Percentiles rank a stretch among this genome's conserved stretches.
phyloP scores from a whole-genome alignment of 2,797 vertebrate genomes.

The Anniella stebbinsi region DNA sequence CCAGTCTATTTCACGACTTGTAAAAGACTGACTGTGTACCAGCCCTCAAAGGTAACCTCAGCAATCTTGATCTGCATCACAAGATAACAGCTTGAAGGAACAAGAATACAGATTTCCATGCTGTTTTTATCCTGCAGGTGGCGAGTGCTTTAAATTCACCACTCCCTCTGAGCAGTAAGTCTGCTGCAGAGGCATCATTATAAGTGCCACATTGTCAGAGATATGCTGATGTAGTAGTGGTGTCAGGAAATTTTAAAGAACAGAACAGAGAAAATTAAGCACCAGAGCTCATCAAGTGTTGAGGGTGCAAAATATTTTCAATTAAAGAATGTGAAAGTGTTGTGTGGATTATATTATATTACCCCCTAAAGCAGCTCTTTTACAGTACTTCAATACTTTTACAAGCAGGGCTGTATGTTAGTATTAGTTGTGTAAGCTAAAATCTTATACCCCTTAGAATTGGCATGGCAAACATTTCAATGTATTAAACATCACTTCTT shows the following conservation, averaged over 20 bases:
- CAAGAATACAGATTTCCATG: background rate
- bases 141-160: background rate
- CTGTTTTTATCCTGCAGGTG: background rate
- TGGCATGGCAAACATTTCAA: background rate
- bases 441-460: background rate
- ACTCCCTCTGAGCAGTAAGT: conserved; percentile 5
- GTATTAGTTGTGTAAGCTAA: background rate
- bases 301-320: background rate
- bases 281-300: background rate
- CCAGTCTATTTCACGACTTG: background rate
- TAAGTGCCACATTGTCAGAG: background rate
- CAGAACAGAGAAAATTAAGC: background rate
- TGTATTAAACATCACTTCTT: background rate
- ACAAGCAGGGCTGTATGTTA: background rate
- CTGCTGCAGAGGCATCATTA: conserved; percentile 1
- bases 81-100: background rate
- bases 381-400: background rate
- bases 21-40: background rate
- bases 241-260: conserved; percentile 20
- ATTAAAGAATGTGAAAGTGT: background rate
- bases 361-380: background rate
- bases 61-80: conserved; percentile 1
- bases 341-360: background rate
- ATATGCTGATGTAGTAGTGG: background rate
- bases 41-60: background rate